Conservation (phyloP, 2,888 invertebrate genomes). For the Diplazon laetatorius region DNA sequence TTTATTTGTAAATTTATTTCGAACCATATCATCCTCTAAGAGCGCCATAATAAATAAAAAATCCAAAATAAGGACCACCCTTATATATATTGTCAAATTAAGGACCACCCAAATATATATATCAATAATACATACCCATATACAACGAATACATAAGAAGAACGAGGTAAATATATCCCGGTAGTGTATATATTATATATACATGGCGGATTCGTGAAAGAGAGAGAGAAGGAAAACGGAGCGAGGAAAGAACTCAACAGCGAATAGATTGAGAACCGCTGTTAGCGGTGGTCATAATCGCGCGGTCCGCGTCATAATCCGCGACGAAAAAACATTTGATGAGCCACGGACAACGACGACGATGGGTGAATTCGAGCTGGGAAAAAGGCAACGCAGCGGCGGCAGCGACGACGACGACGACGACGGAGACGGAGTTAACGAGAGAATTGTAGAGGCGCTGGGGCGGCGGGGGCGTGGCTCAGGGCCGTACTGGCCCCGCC, state of each 20-base stretch:
- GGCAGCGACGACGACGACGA: constrained; percentile 10
- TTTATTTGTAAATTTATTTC: too few species aligned
- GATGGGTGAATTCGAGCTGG: constrained; percentile 73
- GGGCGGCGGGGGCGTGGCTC: constrained; percentile 72
- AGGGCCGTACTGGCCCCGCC: constrained; percentile 69
- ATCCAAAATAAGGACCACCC: too few species aligned
- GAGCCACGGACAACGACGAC: constrained; percentile 68
- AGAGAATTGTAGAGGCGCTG: constrained; percentile 56
- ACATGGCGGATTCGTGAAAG: constrained; percentile 36
- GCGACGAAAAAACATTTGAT: constrained; percentile 82
- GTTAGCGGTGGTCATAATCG: constrained; percentile 80
- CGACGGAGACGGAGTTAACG: constrained; percentile 44
- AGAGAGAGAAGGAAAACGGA: constrained; percentile 23
- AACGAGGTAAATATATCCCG: constrained; percentile 47
- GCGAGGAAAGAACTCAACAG: constrained; percentile 53
- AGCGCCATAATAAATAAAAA: too few species aligned
- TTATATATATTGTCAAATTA: not conserved
- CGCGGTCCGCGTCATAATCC: constrained; percentile 82
- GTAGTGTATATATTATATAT: constrained; percentile 11
- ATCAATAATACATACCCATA: not conserved
- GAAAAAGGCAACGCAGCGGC: constrained; percentile 75
- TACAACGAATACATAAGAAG: too few species aligned
- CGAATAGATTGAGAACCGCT: constrained; percentile 42
- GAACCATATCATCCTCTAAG: too few species aligned
- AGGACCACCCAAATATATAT: too few species aligned